Evolutionary conservation across 2,113 vertebrate genomes (phyloP), one percentile per base, ranked within the genome.

Genomic region (Anhinga anhinga): DNA sequence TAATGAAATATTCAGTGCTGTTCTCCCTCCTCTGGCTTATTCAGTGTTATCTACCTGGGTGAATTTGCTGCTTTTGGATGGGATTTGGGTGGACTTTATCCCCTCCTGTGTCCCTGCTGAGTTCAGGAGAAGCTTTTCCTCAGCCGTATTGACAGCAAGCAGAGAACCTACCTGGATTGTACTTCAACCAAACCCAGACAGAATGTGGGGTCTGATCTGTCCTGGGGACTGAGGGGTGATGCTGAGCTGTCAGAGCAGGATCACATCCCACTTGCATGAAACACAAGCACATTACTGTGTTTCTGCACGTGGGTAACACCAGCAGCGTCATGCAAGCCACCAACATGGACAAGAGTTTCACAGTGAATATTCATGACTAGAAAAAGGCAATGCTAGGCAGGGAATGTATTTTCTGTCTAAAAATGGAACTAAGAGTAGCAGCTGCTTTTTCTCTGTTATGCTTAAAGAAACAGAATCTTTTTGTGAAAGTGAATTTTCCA

Each of bases 71-170:
- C 49, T 49, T 52, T 49, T 65, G 67, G 38, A 2, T 26, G 29
- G 61, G 23, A 22, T 55, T 71, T 78, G 17, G 26, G 29, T 78
- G 58, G 72, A 58, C n/a, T 50, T 80, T 50, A 22, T 69, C 34
- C 36, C 30, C 27, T 36, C 19, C 29, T 50, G 8, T 40, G 12
- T 44, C 27, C 18, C 45, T 40, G 34, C 26, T 56, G 36, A 62
- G 42, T 40, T 73, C 61, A 40, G 36, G 66, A 45, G 27, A 36
- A 71, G 9, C 30, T 55, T 55, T 30, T 67, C 11, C 52, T 94
- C 26, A 18, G 50, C 8, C 0, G 0, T 40, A 12, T 18, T 58
- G 70, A 59, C 10, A 21, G 34, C 10, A 58, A 76, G 44, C 5
- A 36, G 45, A 59, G 44, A 83, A 79, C 8, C 12, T 45, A 23